phyloP scores from a whole-genome alignment of 2,797 vertebrate species.

The Leucoraja ocellata region DNA sequence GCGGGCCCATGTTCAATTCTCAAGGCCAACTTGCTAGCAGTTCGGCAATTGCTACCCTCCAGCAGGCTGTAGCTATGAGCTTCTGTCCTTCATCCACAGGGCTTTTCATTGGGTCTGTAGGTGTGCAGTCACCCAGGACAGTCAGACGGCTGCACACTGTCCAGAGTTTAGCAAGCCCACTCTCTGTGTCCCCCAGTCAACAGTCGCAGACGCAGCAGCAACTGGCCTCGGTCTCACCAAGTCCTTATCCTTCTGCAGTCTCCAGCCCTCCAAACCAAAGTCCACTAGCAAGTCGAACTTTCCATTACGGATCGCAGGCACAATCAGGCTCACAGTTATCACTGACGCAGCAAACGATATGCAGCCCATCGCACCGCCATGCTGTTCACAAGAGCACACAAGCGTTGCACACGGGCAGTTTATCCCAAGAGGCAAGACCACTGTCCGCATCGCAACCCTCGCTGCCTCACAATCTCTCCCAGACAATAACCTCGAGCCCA shows the following conservation, averaged over 20 bases:
- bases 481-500: conserved; percentile 54
- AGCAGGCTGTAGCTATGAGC: conserved; percentile 94
- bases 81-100: conserved; percentile 84
- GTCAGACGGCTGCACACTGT: conserved; percentile 73
- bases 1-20: conserved; percentile 61
- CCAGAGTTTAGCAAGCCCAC: conserved; percentile 65
- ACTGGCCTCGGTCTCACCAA: conserved; percentile 45
- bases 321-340: conserved; percentile 75
- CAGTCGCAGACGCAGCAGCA: conserved; percentile 57
- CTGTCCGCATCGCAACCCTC: conserved; percentile 87
- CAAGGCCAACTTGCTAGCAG: conserved; percentile 65
- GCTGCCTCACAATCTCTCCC: conserved; percentile 63
- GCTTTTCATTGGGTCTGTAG: conserved; percentile 65
- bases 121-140: conserved; percentile 75
- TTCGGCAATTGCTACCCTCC: conserved; percentile 86
- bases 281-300: conserved; percentile 63
- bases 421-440: conserved; percentile 71
- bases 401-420: conserved; percentile 64
- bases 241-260: conserved; percentile 56
- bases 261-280: conserved; percentile 63
- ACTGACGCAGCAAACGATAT: conserved; percentile 68
- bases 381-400: conserved; percentile 69
- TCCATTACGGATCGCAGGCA: conserved; percentile 60
- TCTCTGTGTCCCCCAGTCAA: conserved; percentile 67
- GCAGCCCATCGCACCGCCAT: conserved; percentile 69